Conservation (phyloP, 2,113 vertebrate genomes). For the Cryptoleucopteryx plumbea region DNA sequence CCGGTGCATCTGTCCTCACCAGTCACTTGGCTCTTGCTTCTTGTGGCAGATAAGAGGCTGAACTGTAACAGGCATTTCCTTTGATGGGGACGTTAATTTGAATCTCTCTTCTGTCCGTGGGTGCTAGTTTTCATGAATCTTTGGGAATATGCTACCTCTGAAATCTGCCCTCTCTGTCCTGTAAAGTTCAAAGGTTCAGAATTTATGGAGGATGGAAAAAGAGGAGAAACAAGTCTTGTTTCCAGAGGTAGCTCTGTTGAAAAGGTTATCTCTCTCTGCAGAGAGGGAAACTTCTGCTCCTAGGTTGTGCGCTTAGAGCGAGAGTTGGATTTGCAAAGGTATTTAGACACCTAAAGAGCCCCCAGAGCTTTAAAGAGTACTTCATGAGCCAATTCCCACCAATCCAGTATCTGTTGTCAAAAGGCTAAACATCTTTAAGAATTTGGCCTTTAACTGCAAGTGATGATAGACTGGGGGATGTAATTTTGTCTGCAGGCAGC, state of each 20-base stretch:
- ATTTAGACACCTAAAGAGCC: neutral
- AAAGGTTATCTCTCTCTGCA: neutral
- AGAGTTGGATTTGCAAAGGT: neutral
- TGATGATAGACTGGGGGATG: neutral
- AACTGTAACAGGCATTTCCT: neutral
- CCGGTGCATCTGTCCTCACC: neutral
- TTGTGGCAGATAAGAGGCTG: neutral
- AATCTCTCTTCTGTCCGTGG: neutral
- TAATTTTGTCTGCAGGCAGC: neutral
- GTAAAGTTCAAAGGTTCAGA: neutral
- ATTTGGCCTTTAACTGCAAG: neutral
- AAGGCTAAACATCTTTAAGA: neutral
- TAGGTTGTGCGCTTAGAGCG: neutral
- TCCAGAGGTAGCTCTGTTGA: neutral
- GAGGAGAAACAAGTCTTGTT: neutral
- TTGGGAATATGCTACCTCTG: neutral
- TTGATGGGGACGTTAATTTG: neutral
- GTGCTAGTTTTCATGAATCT: neutral
- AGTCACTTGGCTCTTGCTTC: neutral
- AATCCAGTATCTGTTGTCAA: neutral
- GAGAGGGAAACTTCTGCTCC: neutral
- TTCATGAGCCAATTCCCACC: neutral
- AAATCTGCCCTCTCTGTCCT: neutral
- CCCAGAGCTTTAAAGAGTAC: neutral
- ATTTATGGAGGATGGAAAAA: neutral